phyloP scores from a whole-genome alignment of 2,797 vertebrate species.

The Poeciliopsis gracilis region DNA sequence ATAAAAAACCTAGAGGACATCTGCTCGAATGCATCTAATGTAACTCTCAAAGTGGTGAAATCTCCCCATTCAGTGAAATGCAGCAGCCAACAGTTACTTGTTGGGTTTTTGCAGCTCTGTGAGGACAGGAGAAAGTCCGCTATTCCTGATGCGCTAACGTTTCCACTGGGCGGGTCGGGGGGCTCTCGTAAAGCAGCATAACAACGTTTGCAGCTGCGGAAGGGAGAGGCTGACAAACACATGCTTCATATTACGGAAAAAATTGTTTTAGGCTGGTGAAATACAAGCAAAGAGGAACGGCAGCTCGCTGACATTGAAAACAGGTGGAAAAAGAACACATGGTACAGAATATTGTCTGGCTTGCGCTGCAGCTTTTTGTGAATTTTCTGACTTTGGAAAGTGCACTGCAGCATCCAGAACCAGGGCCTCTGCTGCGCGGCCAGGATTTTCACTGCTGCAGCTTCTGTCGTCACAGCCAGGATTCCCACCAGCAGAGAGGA shows the following conservation, averaged over 20 bases:
- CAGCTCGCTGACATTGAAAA: not conserved
- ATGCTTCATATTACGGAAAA: constrained; percentile 29
- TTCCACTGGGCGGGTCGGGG: not conserved
- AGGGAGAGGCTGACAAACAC: constrained; percentile 56
- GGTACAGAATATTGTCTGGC: not conserved
- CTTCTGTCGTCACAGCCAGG: constrained; percentile 66
- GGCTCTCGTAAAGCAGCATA: constrained; percentile 23
- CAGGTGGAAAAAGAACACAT: not conserved
- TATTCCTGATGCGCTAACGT: constrained; percentile 37
- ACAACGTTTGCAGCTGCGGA: constrained; percentile 53
- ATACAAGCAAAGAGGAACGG: not conserved
- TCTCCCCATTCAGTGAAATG: not conserved
- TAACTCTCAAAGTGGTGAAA: not conserved
- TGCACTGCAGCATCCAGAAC: constrained; percentile 25
- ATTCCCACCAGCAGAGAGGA: constrained; percentile 64
- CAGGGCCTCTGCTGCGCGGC: constrained; percentile 38
- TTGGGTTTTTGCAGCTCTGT: not conserved
- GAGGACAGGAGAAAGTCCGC: constrained; percentile 36
- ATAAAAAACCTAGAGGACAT: not conserved
- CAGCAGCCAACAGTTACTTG: not conserved
- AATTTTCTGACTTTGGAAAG: constrained; percentile 44
- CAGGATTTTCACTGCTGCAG: constrained; percentile 50
- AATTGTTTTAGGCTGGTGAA: constrained; percentile 5
- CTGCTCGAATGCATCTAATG: not conserved
- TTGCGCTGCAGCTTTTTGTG: constrained; percentile 37